Evolutionary conservation across 2,113 vertebrate genomes (phyloP), one percentile per base, ranked within the genome.

Genomic region (Colossoma macropomum): DNA sequence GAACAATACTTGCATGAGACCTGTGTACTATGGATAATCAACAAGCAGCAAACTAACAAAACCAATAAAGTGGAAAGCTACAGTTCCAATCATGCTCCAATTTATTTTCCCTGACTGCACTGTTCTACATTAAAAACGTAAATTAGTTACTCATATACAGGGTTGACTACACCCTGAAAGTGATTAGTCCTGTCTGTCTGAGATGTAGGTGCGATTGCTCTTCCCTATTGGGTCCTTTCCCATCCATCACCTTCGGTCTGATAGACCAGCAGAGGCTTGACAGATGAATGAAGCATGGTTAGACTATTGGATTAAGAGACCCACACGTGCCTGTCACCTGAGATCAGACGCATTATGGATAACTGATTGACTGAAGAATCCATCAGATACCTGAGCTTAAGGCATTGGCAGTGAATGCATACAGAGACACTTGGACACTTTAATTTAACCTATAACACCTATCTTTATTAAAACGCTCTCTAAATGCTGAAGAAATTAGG

Each of bases 121-220:
- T 19, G 56, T 21, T 59, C 2, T 59, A 59, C 4, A 6, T 59
- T 23, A 7, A 3, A 10, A 7, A 7, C 1, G 5, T 59, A 3
- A 23, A n/a, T 15, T 23, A 1, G 23, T 8, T 59, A 59, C 23
- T 56, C 19, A 59, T 45, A 45, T 45, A 45, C 1, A 11, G 5
- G 41, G 5, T 45, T 1, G 5, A 25, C 17, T 72, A 17, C 5
- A 62, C 50, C 41, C 68, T 45, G 30, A 60, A 16, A 34, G 63
- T 34, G 76, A 80, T 69, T 69, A 71, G 34, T 71, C 23, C 34
- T n/a, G 38, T n/a, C 68, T 71, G 9, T 59, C 52, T 72, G n/a
- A 32, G 59, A 30, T 59, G 32, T 48, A 23, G 38, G 12, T 16
- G 48, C 16, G 77, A 80, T 30, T 30, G 19, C 38, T 72, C 54